Evolutionary conservation across 1,140 invertebrate genomes (phyloP), one percentile per base, ranked within the genome.

Genomic region (Paraescarpia echinospica): DNA sequence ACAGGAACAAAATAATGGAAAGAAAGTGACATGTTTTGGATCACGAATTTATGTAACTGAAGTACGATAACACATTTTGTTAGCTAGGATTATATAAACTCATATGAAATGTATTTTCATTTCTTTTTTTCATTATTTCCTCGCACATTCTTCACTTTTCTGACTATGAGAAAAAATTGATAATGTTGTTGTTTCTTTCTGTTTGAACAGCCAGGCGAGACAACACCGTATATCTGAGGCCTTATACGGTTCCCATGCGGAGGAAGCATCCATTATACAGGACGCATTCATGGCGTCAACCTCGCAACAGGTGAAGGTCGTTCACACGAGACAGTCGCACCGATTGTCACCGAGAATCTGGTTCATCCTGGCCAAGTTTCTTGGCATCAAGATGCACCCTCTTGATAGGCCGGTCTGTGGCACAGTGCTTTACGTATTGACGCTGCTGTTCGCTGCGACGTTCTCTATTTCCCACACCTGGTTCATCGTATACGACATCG

Each of bases 401-500:
- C 12, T 27, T 1, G 92, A 92, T 31, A 33, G 51, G 18, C 92
- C 92, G 31, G 22, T 95, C 35, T 59, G 95, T 9, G 94, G 95
- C 35, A 95, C 94, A 5, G 34, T 95, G 22, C 77, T 96, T 1
- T 95, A 96, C 91, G 92, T 94, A 12, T 48, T 96, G 0, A 96
- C 96, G 9, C 91, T 96, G 5, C 31, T 93, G 0, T 91, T 94
- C 41, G 95, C 94, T 0, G 59, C 94, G 31, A 89, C 93, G 1
- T 95, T 94, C 91, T 93, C 93, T 4, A 93, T 94, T 6, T 93
- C 94, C 88, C 94, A 95, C 14, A 93, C 94, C 5, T 94, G 95
- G 93, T 95, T 94, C 93, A 94, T 94, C 12, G 94, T 94, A 0
- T 96, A 94, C 94, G 96, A 96, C 93, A 95, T 96, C 89, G 33